Percentiles rank a stretch among this genome's conserved stretches.
phyloP scores from a whole-genome alignment of 2,113 vertebrate genomes.

The Myiozetetes cayanensis region DNA sequence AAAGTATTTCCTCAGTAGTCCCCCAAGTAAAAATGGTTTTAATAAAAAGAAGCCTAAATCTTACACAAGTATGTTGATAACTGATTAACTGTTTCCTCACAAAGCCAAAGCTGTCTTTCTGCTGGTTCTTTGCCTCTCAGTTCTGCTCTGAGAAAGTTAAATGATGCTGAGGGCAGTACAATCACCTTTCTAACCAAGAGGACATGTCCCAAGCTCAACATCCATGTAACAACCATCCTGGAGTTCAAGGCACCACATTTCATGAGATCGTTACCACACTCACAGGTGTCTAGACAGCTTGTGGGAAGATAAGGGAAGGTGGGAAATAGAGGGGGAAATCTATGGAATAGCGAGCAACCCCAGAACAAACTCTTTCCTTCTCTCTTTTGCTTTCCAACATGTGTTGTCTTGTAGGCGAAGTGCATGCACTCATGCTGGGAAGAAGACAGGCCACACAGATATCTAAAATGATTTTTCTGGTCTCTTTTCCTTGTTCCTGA shows the following conservation, averaged over 20 bases:
- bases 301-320: neutral
- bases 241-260: neutral
- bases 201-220: neutral
- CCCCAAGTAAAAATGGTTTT: neutral
- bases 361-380: neutral
- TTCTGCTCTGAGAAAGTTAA: neutral
- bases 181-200: neutral
- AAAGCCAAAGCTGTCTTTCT: neutral
- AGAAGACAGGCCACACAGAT: neutral
- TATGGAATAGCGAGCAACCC: neutral
- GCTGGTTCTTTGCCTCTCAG: neutral
- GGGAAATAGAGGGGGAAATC: neutral
- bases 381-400: neutral
- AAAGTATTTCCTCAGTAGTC: neutral
- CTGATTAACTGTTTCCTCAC: neutral
- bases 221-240: neutral
- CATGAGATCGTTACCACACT: neutral
- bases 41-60: neutral
- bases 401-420: neutral
- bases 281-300: neutral
- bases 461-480: neutral
- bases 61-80: neutral
- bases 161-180: neutral
- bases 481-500: neutral
- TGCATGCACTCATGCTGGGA: neutral